Percentiles rank a stretch among this genome's conserved stretches.
phyloP scores from a whole-genome alignment of 2,888 invertebrate species.

The Nymphalis urticae region DNA sequence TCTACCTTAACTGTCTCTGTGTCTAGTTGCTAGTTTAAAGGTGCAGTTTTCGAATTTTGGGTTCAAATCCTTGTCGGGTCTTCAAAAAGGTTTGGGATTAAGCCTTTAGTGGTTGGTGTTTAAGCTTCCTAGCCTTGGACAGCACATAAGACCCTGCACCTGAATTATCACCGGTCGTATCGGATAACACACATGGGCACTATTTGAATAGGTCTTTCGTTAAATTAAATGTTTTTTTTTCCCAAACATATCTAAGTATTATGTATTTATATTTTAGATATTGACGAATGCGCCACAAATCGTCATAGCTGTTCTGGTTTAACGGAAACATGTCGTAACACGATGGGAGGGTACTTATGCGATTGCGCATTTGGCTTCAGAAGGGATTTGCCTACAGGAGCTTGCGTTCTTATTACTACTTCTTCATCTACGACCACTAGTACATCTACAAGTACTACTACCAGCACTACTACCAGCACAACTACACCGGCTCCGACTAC shows the following conservation, averaged over 20 bases:
- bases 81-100: too few species aligned
- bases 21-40: neutral
- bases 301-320: conserved; percentile 80
- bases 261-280: conserved; percentile 79
- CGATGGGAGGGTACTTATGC: conserved; percentile 92
- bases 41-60: neutral
- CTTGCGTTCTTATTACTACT: conserved; percentile 48
- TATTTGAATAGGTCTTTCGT: too few species aligned
- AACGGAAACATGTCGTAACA: conserved; percentile 88
- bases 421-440: conserved; percentile 20
- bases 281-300: conserved; percentile 87
- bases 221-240: too few species aligned
- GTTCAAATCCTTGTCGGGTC: too few species aligned
- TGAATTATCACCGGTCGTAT: too few species aligned
- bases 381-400: conserved; percentile 78
- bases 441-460: conserved; percentile 26
- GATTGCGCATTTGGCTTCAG: conserved; percentile 90
- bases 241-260: neutral
- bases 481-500: conserved; percentile 42
- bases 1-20: neutral
- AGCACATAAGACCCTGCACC: too few species aligned
- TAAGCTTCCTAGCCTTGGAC: too few species aligned
- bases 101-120: too few species aligned
- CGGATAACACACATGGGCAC: too few species aligned
- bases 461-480: conserved; percentile 31